phyloP scores from a whole-genome alignment of 2,888 invertebrate genomes.

The Leptarthrus brevirostris region DNA sequence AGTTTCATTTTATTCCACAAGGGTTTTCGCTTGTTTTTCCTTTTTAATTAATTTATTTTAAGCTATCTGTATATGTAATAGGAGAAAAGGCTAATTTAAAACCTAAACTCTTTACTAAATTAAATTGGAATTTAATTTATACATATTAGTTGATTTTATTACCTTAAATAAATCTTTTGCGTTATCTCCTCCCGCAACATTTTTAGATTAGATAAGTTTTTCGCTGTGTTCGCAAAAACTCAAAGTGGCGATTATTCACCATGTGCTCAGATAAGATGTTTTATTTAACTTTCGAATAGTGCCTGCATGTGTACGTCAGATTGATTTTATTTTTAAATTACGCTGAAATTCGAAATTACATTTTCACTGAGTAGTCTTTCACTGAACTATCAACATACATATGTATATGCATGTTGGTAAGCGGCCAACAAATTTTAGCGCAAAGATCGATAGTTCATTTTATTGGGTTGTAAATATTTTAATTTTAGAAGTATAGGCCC shows the following conservation, averaged over 20 bases:
- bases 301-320: neutral
- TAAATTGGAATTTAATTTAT: no score
- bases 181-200: neutral
- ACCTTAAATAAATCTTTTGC: no score
- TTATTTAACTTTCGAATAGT: neutral
- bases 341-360: constrained; percentile 23
- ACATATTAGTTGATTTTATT: no score
- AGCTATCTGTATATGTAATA: no score
- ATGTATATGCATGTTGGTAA: neutral
- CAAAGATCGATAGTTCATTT: constrained; percentile 41
- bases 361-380: neutral
- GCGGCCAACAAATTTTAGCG: constrained; percentile 37
- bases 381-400: neutral
- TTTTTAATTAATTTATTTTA: no score
- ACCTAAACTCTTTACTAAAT: no score
- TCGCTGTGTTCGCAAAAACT: neutral
- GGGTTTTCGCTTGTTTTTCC: no score
- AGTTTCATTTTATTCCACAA: no score
- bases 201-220: neutral
- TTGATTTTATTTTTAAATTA: constrained; percentile 8
- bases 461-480: constrained; percentile 27
- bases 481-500: constrained; percentile 16
- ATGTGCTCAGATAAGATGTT: neutral
- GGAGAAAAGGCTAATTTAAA: no score
- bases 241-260: neutral